Percentiles rank a stretch among this genome's conserved stretches.
These are phyloP conservation scores for Acanthococcus lagerstroemiae DNA, from an alignment of 2,888 invertebrate genomes.

Conservation along the genomic window DNA sequence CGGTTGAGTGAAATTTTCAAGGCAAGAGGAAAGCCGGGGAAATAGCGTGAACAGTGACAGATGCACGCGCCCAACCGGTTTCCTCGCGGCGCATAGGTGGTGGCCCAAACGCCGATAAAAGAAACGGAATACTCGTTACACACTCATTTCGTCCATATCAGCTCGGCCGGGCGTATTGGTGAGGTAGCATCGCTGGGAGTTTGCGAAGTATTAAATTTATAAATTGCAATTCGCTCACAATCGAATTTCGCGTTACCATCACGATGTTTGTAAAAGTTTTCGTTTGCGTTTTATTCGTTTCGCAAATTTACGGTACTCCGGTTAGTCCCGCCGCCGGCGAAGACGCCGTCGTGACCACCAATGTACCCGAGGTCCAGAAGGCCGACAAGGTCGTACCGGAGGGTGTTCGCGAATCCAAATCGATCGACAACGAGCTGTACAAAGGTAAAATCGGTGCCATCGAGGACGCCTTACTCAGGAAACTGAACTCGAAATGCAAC, in stretches of 20 bases:
- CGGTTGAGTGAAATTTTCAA: constrained; percentile 10
- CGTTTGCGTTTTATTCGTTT: constrained; percentile 26
- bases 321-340: neutral
- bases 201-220: neutral
- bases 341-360: neutral
- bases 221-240: neutral
- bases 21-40: constrained; percentile 14
- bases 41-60: constrained; percentile 17
- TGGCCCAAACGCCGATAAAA: constrained; percentile 23
- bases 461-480: constrained; percentile 63
- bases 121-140: constrained; percentile 7
- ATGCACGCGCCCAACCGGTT: constrained; percentile 28
- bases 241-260: neutral
- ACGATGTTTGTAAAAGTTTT: constrained; percentile 10
- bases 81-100: constrained; percentile 17
- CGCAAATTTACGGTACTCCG: constrained; percentile 13
- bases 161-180: constrained; percentile 14
- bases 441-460: constrained; percentile 25
- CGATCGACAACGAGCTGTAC: constrained; percentile 34
- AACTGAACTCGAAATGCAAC: constrained; percentile 65
- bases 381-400: constrained; percentile 23
- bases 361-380: neutral
- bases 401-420: constrained; percentile 26
- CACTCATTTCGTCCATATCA: constrained; percentile 27
- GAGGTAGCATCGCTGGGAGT: constrained; percentile 3